Base-by-base conservation (phyloP, 1,140 invertebrate species). In the Streblospio benedicti region DNA sequence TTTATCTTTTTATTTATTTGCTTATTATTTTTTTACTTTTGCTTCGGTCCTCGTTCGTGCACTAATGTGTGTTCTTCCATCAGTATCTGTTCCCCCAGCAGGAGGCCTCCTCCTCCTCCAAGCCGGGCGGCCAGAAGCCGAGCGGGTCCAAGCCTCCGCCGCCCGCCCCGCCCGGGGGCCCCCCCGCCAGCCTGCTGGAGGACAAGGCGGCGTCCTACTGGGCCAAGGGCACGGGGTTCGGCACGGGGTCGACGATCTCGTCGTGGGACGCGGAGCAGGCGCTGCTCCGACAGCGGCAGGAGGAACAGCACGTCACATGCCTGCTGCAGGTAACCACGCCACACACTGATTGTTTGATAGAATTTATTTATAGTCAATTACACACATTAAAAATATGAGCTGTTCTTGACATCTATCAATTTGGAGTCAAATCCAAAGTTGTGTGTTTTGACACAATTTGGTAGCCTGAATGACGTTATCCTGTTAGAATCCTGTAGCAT, bases 261-360 rank as follows among this genome's bases (percentile, higher is more conserved):
- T 90, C 88, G 30, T 97, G 93, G 93, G 93, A 97, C 76, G 90
- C 95, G 9, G 91, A 95, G 69, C 89, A 93, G 69, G 91, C 91
- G 27, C 75, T 96, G n/a, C 73, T 90, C 50, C 81, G 90, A 12
- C 91, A 94, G 73, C 84, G 85, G 49, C 88, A 87, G 63, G 91
- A 96, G 76, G 92, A 96, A 72, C 90, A 94, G 73, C 90, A 95
- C 71, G 91, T 94, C 4, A 91, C 91, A 0, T 90, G 86, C 64
- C 71, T 90, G 23, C 69, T 90, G 0, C 80, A 91, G 69, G 72
- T 75, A 44, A 60, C n/a, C n/a, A n/a, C n/a, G 35, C 52, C 9
- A 16, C 20, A 30, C 52, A 18, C 2, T 59, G n/a, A 43, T 33
- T 20, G 53, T 41, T n/a, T n/a, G n/a, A n/a, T n/a, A n/a, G n/a